Conservation (phyloP, 1,140 invertebrate genomes). For the Drosophila sulfurigaster region DNA sequence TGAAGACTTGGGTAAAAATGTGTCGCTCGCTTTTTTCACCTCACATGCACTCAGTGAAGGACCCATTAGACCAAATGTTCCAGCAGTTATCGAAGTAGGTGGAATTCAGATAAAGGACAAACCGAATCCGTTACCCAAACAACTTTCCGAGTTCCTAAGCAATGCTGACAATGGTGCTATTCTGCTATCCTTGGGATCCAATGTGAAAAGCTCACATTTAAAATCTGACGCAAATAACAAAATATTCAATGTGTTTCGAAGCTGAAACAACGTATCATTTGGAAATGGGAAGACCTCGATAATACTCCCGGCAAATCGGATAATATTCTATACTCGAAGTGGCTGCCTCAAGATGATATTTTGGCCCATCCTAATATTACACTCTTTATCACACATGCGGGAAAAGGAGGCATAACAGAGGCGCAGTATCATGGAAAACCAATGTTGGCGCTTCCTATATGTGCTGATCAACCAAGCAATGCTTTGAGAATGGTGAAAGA, state of each 20-base stretch:
- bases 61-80: constrained; percentile 69
- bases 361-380: too few species aligned
- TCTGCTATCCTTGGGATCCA: constrained; percentile 87
- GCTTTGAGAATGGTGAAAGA: too few species aligned
- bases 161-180: constrained; percentile 77
- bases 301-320: constrained; percentile 81
- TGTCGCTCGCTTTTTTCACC: constrained; percentile 55
- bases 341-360: constrained; percentile 70
- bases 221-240: constrained; percentile 76
- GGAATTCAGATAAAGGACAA: constrained; percentile 81
- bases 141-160: constrained; percentile 48
- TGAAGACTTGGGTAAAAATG: constrained; percentile 55
- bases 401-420: too few species aligned
- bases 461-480: too few species aligned
- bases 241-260: constrained; percentile 85
- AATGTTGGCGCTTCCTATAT: too few species aligned
- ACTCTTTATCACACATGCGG: too few species aligned
- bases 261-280: constrained; percentile 85
- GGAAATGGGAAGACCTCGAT: constrained; percentile 85
- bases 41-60: constrained; percentile 62
- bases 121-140: constrained; percentile 64
- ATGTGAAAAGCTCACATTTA: constrained; percentile 83
- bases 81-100: constrained; percentile 79
- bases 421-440: too few species aligned
- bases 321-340: too few species aligned